A percentile compares a stretch with the other conserved stretches of the same genome.
Conservation (phyloP, 2,113 vertebrate genomes). For the Gopherus evgoodei region DNA sequence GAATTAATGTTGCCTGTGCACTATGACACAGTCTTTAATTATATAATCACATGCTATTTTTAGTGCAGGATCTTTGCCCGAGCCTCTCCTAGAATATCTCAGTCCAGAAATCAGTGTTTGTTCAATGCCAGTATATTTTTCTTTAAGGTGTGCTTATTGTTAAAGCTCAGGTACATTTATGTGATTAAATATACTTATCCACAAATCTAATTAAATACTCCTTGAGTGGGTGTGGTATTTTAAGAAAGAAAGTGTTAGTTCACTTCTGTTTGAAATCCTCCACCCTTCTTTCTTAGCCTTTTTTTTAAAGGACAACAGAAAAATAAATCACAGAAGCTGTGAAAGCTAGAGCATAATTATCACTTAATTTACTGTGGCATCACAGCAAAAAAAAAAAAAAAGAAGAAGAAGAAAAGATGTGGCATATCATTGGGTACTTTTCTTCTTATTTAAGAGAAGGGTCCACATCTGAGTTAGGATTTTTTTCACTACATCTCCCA, state of each 20-base stretch:
- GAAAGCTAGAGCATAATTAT: neutral
- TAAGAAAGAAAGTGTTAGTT: constrained; percentile 12
- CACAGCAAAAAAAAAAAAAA: neutral
- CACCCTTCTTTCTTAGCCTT: neutral
- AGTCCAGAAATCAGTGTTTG: neutral
- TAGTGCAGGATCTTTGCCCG: neutral
- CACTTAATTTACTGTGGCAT: neutral
- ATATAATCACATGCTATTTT: neutral
- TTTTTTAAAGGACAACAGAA: neutral
- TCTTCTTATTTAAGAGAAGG: neutral
- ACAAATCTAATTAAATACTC: constrained; percentile 13
- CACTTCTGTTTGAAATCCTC: constrained; percentile 1
- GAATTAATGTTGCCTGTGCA: neutral
- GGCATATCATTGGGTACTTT: fast-evolving
- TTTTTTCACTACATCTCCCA: neutral
- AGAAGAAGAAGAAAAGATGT: neutral
- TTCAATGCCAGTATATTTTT: neutral
- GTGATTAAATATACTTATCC: constrained; percentile 29
- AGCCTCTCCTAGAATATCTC: neutral
- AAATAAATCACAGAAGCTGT: neutral
- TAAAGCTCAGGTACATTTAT: neutral
- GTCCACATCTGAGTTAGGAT: neutral
- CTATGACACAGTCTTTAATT: neutral
- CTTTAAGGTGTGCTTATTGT: neutral
- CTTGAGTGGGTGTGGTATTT: neutral